Percentiles rank a stretch among this genome's conserved stretches.
phyloP scores from a whole-genome alignment of 2,113 vertebrate genomes.

The Gobiocypris rarus region DNA sequence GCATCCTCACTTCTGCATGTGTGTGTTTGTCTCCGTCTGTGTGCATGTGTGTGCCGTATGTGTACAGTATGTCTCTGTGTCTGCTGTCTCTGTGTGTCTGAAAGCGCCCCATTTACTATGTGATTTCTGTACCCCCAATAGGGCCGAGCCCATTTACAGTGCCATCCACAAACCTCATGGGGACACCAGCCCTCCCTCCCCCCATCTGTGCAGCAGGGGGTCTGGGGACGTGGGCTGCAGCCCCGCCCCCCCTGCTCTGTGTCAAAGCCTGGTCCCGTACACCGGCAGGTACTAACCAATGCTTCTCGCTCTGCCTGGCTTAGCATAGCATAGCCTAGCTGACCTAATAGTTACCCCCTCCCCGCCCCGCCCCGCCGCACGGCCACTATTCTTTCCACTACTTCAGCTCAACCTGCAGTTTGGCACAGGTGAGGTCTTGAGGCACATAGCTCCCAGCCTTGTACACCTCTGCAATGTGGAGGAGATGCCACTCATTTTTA shows the following conservation, averaged over 20 bases:
- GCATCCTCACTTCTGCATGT: constrained; percentile 40
- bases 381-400: neutral
- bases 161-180: constrained; percentile 82
- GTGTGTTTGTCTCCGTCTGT: constrained; percentile 45
- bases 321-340: constrained; percentile 57
- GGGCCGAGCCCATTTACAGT: constrained; percentile 83
- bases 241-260: constrained; percentile 75
- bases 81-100: constrained; percentile 56
- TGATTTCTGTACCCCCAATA: constrained; percentile 79
- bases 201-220: constrained; percentile 69
- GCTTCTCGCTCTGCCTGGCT: constrained; percentile 72
- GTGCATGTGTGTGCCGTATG: constrained; percentile 44
- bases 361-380: neutral
- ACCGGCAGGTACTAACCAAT: constrained; percentile 82
- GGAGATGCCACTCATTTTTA: neutral
- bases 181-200: constrained; percentile 73
- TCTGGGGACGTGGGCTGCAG: constrained; percentile 69
- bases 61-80: constrained; percentile 64
- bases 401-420: constrained; percentile 11
- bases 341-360: constrained; percentile 40
- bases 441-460: neutral
- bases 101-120: constrained; percentile 76
- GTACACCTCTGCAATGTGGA: neutral
- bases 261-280: constrained; percentile 78
- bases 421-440: constrained; percentile 8